Percentiles rank a stretch among this genome's conserved stretches.
Evolutionary conservation across 1,140 invertebrate species (phyloP).

Genomic region (Drosophila lowei): DNA sequence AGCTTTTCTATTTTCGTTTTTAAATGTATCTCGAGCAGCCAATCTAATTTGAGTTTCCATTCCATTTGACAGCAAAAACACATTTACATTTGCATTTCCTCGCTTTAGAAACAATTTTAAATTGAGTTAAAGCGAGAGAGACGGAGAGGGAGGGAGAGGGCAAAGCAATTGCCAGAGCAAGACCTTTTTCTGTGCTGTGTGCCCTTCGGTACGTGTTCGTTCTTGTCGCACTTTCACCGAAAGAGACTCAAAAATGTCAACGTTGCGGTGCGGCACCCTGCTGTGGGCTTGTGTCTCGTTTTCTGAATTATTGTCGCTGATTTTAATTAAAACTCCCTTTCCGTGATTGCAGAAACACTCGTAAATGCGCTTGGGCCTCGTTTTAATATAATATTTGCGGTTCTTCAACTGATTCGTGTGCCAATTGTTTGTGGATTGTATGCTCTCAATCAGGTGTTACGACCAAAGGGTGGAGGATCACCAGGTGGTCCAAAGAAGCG

Average conservation of each 20-base stretch:
- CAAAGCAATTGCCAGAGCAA: slow-evolving; percentile 17
- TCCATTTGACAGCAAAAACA: slow-evolving; percentile 46
- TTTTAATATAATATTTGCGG: slow-evolving; percentile 2
- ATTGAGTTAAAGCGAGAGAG: slow-evolving; percentile 44
- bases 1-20: slow-evolving; percentile 38
- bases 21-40: slow-evolving; percentile 40
- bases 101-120: slow-evolving; percentile 50
- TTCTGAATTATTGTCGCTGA: slow-evolving; percentile 57
- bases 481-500: too few species aligned
- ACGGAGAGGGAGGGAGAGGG: background rate
- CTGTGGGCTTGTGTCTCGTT: background rate
- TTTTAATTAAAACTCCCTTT: slow-evolving; percentile 64
- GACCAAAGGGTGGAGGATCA: too few species aligned
- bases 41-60: slow-evolving; percentile 55
- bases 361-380: slow-evolving; percentile 19
- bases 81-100: slow-evolving; percentile 42
- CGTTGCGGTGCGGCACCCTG: slow-evolving; percentile 1
- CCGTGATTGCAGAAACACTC: slow-evolving; percentile 37
- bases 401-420: slow-evolving; percentile 1
- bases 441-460: too few species aligned
- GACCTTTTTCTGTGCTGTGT: slow-evolving; percentile 17
- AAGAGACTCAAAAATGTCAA: slow-evolving; percentile 66
- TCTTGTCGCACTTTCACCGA: slow-evolving; percentile 48
- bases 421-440: slow-evolving; percentile 1
- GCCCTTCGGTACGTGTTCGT: slow-evolving; percentile 16